These are phyloP conservation scores for Tragelaphus strepsiceros DNA, from an alignment of 2,113 vertebrate genomes.

Conservation along the genomic window DNA sequence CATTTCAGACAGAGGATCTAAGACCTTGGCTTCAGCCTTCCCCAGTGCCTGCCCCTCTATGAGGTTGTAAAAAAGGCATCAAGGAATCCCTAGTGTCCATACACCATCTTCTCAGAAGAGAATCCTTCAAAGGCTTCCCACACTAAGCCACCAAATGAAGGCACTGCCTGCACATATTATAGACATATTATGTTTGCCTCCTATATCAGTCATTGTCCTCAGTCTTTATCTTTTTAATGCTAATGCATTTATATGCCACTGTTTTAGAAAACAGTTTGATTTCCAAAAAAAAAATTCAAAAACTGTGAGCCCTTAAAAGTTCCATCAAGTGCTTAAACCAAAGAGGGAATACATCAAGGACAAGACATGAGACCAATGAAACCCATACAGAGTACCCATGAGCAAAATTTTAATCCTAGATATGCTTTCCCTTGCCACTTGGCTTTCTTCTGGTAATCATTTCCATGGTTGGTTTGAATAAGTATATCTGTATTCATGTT, in stretches of 20 bases:
- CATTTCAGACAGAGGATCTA: neutral
- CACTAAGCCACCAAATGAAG: constrained; percentile 13
- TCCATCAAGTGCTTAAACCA: neutral
- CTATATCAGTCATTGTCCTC: neutral
- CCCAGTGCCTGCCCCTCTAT: neutral
- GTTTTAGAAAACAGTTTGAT: neutral
- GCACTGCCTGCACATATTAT: neutral
- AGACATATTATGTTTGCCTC: neutral
- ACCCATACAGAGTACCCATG: neutral
- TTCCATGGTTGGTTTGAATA: neutral
- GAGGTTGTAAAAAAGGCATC: neutral
- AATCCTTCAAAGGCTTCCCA: neutral
- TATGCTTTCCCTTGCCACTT: neutral
- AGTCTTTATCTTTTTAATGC: neutral
- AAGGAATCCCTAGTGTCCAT: neutral
- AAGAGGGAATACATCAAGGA: neutral
- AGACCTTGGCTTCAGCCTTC: neutral
- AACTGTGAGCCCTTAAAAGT: neutral
- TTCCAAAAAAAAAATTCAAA: neutral
- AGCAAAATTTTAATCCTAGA: constrained; percentile 11
- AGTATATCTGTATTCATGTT: constrained; percentile 15
- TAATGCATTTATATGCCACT: neutral
- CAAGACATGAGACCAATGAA: neutral
- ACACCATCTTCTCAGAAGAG: neutral
- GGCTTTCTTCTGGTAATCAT: neutral